Conservation (phyloP, 2,888 invertebrate genomes). For the Oscheius sp. region DNA sequence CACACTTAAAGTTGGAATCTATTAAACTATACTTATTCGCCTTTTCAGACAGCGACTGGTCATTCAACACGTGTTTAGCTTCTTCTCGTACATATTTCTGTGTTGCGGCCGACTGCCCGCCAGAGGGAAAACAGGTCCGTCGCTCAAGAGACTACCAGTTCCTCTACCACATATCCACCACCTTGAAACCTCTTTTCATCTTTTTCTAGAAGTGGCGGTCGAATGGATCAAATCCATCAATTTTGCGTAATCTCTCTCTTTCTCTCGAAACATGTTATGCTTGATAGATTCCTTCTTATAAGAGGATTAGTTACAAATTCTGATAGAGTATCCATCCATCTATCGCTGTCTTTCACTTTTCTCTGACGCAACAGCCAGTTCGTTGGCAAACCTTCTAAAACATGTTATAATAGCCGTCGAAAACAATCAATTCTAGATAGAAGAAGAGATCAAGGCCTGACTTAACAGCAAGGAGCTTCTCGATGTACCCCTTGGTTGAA, state of each 20-base stretch:
- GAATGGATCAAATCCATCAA: background rate
- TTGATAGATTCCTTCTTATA: too few species aligned
- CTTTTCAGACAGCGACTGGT: background rate
- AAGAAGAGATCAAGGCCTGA: background rate
- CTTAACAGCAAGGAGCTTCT: too few species aligned
- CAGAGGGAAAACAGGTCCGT: background rate
- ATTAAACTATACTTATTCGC: too few species aligned
- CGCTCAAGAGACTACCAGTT: conserved; percentile 7
- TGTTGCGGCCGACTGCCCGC: background rate
- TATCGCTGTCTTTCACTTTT: too few species aligned
- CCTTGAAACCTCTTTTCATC: background rate
- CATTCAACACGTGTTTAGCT: background rate
- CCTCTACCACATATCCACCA: conserved; percentile 1
- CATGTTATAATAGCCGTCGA: background rate
- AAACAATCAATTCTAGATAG: background rate
- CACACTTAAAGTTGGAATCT: too few species aligned
- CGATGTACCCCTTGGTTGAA: background rate
- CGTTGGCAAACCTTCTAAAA: background rate
- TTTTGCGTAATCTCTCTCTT: background rate
- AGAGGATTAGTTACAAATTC: too few species aligned
- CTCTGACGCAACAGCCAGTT: background rate
- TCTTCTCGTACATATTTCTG: background rate
- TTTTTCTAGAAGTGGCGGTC: background rate
- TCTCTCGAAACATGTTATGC: too few species aligned
- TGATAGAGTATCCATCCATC: too few species aligned